A percentile compares a stretch with the other conserved stretches of the same genome.
These are phyloP conservation scores for Drosophila gunungcola DNA, from an alignment of 1,140 invertebrate genomes.

Conservation along the genomic window DNA sequence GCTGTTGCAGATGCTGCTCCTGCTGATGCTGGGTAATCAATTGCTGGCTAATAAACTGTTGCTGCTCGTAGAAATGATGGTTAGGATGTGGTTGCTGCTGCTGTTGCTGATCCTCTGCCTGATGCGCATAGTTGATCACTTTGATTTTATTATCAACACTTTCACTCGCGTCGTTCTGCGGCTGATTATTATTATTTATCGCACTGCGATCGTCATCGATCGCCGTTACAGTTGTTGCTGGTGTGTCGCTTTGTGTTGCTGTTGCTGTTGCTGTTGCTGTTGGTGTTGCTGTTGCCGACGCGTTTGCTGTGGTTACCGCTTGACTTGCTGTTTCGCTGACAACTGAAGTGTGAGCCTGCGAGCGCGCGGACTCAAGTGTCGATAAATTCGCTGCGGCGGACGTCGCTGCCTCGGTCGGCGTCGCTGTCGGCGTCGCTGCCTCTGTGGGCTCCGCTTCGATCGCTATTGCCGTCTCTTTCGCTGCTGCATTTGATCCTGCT, in stretches of 20 bases:
- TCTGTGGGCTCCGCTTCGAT: slow-evolving; percentile 32
- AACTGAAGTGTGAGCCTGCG: slow-evolving; percentile 78
- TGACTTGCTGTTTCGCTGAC: slow-evolving; percentile 81
- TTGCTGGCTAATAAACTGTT: slow-evolving; percentile 64
- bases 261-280: slow-evolving; percentile 38
- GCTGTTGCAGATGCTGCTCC: slow-evolving; percentile 30
- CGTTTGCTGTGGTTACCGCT: slow-evolving; percentile 62
- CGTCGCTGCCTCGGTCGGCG: slow-evolving; percentile 37
- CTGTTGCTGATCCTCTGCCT: slow-evolving; percentile 50
- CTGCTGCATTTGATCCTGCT: slow-evolving; percentile 44
- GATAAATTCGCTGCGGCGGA: slow-evolving; percentile 73
- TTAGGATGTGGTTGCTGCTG: slow-evolving; percentile 39
- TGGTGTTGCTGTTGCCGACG: slow-evolving; percentile 27
- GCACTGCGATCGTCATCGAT: slow-evolving; percentile 45
- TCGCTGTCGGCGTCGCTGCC: slow-evolving; percentile 35
- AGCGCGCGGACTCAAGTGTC: slow-evolving; percentile 69
- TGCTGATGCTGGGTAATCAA: slow-evolving; percentile 36
- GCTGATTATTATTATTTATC: slow-evolving; percentile 69
- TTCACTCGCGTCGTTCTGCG: slow-evolving; percentile 65
- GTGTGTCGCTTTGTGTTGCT: slow-evolving; percentile 14
- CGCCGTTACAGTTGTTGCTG: slow-evolving; percentile 20
- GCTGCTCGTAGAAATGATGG: slow-evolving; percentile 52
- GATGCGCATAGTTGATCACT: slow-evolving; percentile 78
- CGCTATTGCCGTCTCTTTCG: slow-evolving; percentile 65
- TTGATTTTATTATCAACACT: slow-evolving; percentile 75